Conservation (phyloP, 2,113 vertebrate species). For the Centropus unirufus region DNA sequence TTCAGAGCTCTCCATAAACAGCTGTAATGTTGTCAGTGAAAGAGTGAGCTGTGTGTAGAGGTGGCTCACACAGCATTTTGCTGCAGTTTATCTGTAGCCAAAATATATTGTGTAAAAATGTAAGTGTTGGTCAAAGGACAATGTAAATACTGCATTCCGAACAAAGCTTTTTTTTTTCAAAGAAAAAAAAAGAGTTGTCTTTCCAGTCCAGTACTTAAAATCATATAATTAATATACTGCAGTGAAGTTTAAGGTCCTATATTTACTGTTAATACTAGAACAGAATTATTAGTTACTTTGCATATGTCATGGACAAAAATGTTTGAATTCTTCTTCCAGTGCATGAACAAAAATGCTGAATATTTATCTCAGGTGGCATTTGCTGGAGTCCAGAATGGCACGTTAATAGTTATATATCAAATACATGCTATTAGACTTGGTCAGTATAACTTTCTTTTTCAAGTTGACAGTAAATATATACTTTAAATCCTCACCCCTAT, state of each 20-base stretch:
- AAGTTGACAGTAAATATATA: conserved; percentile 79
- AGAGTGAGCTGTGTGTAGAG: conserved; percentile 91
- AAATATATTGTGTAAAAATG: conserved; percentile 55
- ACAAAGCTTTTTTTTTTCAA: conserved; percentile 51
- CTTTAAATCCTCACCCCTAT: conserved; percentile 74
- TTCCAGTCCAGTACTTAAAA: conserved; percentile 77
- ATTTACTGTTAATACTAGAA: conserved; percentile 76
- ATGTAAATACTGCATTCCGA: conserved; percentile 78
- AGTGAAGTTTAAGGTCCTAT: conserved; percentile 74
- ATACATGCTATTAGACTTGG: conserved; percentile 68
- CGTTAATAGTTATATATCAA: conserved; percentile 65
- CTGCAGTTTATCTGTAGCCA: conserved; percentile 23
- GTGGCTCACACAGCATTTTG: background rate
- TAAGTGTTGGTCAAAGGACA: conserved; percentile 56
- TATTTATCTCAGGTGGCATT: conserved; percentile 79
- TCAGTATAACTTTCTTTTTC: conserved; percentile 62
- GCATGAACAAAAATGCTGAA: conserved; percentile 75
- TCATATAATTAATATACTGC: conserved; percentile 60
- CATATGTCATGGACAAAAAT: conserved; percentile 73
- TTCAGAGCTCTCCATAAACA: conserved; percentile 85
- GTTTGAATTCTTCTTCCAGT: conserved; percentile 68
- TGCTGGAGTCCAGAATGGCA: conserved; percentile 78
- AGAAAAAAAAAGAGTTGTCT: conserved; percentile 59
- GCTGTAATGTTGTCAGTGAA: conserved; percentile 83
- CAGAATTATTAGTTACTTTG: conserved; percentile 76